Evolutionary conservation across 2,888 invertebrate genomes (phyloP).

Genomic region (Hirtodrosophila duncani): DNA sequence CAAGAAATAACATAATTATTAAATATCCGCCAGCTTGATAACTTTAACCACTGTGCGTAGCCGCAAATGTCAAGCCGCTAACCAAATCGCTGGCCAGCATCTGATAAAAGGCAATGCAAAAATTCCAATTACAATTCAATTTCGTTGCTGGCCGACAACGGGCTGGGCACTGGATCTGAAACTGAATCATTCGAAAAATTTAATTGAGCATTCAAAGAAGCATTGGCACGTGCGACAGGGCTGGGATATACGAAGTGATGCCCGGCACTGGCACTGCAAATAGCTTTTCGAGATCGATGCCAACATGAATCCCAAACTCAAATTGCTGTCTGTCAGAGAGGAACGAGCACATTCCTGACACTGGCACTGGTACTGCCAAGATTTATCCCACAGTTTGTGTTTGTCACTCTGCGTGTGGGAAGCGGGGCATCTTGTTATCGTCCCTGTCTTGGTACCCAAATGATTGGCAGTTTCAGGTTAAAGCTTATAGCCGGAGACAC

Average conservation of each 20-base stretch:
- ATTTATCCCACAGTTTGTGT: slow-evolving; percentile 63
- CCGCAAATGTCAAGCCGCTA: background rate
- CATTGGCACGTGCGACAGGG: slow-evolving; percentile 61
- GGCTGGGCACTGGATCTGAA: slow-evolving; percentile 16
- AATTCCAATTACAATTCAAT: slow-evolving; percentile 72
- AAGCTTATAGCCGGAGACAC: slow-evolving; percentile 28
- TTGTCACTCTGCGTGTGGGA: slow-evolving; percentile 49
- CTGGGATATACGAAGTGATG: slow-evolving; percentile 15
- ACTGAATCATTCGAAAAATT: slow-evolving; percentile 60
- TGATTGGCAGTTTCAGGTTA: slow-evolving; percentile 68
- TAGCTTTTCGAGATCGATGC: slow-evolving; percentile 30
- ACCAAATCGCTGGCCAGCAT: slow-evolving; percentile 5
- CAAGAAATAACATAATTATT: too few species aligned
- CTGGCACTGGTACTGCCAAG: slow-evolving; percentile 26
- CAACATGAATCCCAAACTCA: slow-evolving; percentile 34
- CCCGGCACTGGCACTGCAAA: slow-evolving; percentile 3
- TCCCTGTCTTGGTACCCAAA: slow-evolving; percentile 37
- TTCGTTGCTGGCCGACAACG: slow-evolving; percentile 18
- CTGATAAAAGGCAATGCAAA: slow-evolving; percentile 42
- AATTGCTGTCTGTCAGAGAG: slow-evolving; percentile 58
- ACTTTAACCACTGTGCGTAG: too few species aligned
- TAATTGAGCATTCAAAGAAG: slow-evolving; percentile 74
- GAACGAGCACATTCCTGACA: slow-evolving; percentile 21
- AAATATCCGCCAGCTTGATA: too few species aligned
- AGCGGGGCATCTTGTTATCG: slow-evolving; percentile 59